Conservation (phyloP, 2,797 vertebrate genomes). For the Glossophaga mutica region DNA sequence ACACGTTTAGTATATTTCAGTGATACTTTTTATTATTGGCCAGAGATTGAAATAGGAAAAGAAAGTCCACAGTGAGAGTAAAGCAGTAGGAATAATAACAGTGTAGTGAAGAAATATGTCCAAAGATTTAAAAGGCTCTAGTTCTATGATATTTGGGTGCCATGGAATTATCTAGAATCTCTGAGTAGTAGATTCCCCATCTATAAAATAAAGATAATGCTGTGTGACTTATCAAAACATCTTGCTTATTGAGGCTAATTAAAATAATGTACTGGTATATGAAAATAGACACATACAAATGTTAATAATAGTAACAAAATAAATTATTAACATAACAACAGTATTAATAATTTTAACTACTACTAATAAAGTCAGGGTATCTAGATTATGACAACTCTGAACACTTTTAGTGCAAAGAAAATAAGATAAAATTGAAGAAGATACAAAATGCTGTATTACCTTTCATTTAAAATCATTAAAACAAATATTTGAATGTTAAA, state of each 20-base stretch:
- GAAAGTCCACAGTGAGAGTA: not conserved
- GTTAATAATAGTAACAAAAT: not conserved
- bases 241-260: not conserved
- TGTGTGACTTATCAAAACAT: not conserved
- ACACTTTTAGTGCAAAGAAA: not conserved
- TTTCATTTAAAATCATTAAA: not conserved
- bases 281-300: not conserved
- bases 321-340: not conserved
- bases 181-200: not conserved
- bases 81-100: not conserved
- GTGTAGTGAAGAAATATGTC: not conserved
- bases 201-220: not conserved
- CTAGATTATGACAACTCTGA: not conserved
- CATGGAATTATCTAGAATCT: not conserved
- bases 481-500: not conserved
- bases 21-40: not conserved
- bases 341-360: not conserved
- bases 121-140: not conserved
- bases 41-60: not conserved
- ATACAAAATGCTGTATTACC: not conserved
- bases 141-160: not conserved
- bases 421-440: not conserved
- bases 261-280: not conserved
- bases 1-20: not conserved
- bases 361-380: not conserved